These are phyloP conservation scores for Mactra quadrangularis DNA, from an alignment of 1,140 invertebrate genomes.

Conservation along the genomic window DNA sequence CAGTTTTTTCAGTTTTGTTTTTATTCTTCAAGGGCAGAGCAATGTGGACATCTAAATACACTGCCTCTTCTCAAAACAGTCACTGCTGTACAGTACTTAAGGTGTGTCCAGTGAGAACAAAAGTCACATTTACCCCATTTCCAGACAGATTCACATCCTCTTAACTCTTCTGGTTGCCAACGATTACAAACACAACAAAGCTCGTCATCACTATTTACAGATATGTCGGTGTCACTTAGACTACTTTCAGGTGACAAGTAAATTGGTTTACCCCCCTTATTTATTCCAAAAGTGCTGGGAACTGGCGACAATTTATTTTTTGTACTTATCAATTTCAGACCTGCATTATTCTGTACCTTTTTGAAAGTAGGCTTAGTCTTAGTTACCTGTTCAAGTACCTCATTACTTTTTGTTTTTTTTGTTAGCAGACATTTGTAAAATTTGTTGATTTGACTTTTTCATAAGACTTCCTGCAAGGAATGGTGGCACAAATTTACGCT, in stretches of 20 bases:
- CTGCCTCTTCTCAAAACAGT: conserved; percentile 12
- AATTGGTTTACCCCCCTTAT: neutral
- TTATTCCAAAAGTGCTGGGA: no score
- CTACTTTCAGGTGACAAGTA: neutral
- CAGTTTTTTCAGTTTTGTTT: no score
- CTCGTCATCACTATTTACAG: neutral
- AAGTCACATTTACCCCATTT: conserved; percentile 46
- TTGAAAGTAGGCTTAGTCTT: no score
- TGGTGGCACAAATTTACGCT: conserved; percentile 2
- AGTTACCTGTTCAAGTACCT: no score
- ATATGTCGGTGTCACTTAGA: neutral
- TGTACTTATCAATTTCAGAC: no score
- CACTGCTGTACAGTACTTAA: conserved; percentile 34
- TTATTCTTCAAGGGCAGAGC: conserved; percentile 14
- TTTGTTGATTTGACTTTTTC: neutral
- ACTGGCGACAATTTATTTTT: no score
- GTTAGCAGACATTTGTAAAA: neutral
- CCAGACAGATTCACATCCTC: neutral
- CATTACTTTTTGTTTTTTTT: no score
- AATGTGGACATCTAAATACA: conserved; percentile 31
- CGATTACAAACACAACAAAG: neutral
- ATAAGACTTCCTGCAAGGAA: conserved; percentile 12
- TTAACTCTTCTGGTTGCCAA: conserved; percentile 3
- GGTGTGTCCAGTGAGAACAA: conserved; percentile 48
- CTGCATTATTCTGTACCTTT: no score